phyloP scores from a whole-genome alignment of 2,113 vertebrate genomes.

The Etheostoma spectabile region DNA sequence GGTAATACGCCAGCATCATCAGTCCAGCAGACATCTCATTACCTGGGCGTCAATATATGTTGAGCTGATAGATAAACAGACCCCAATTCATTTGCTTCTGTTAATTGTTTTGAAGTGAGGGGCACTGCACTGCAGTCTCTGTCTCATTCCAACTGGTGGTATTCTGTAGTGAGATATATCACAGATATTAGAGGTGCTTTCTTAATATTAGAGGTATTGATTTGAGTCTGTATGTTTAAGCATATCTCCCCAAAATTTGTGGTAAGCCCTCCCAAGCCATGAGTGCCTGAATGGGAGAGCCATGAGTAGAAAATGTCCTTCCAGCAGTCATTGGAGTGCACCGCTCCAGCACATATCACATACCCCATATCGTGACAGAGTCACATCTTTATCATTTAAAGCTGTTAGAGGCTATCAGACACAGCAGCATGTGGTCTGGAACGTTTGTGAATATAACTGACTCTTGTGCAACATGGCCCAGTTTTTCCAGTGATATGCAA shows the following conservation, averaged over 20 bases:
- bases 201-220: constrained; percentile 6
- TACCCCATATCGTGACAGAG: constrained; percentile 44
- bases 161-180: constrained; percentile 18
- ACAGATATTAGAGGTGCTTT: neutral
- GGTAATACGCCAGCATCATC: constrained; percentile 68
- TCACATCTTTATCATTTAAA: constrained; percentile 54
- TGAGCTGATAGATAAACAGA: constrained; percentile 74
- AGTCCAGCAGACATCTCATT: constrained; percentile 79
- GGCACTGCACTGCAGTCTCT: constrained; percentile 14
- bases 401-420: constrained; percentile 39
- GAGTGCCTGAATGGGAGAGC: constrained; percentile 18
- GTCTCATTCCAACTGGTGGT: constrained; percentile 38
- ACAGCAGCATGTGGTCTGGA: constrained; percentile 55
- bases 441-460: constrained; percentile 35
- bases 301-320: constrained; percentile 20
- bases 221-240: constrained; percentile 3
- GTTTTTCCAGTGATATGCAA: constrained; percentile 49
- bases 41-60: constrained; percentile 77
- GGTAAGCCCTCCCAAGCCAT: neutral
- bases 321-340: constrained; percentile 28
- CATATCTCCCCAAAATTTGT: neutral
- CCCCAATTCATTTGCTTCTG: constrained; percentile 56
- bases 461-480: constrained; percentile 55
- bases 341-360: constrained; percentile 31
- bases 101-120: constrained; percentile 65